Conservation (phyloP, 2,797 vertebrate species). For the Xenentodon cancila region DNA sequence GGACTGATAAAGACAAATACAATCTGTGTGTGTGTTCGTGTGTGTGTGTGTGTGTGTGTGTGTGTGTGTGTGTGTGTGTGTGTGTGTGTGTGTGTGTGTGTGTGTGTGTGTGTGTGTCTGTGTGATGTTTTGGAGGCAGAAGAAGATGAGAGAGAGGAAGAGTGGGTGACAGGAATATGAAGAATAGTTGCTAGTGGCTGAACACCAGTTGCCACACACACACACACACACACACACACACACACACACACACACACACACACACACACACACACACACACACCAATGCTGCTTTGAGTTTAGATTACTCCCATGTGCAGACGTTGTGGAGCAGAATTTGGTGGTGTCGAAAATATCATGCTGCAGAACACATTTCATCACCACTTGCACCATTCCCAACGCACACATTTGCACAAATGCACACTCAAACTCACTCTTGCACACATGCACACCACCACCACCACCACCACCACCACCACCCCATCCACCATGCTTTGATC, state of each 20-base stretch:
- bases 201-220: slow-evolving; percentile 32
- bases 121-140: slow-evolving; percentile 50
- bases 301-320: slow-evolving; percentile 69
- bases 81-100: slow-evolving; percentile 52
- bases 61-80: slow-evolving; percentile 48
- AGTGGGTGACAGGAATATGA: slow-evolving; percentile 72
- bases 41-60: slow-evolving; percentile 34
- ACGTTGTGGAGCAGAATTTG: slow-evolving; percentile 64
- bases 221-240: slow-evolving; percentile 11
- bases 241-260: slow-evolving; percentile 14
- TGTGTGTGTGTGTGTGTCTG: slow-evolving; percentile 37
- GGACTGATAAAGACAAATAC: slow-evolving; percentile 86
- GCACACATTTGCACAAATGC: slow-evolving; percentile 9
- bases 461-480: background rate
- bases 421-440: slow-evolving; percentile 2
- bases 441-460: slow-evolving; percentile 4
- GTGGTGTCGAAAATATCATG: slow-evolving; percentile 75
- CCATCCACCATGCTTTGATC: slow-evolving; percentile 72
- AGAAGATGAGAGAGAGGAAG: slow-evolving; percentile 61
- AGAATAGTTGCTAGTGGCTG: slow-evolving; percentile 56
- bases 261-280: slow-evolving; percentile 12
- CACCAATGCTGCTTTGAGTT: slow-evolving; percentile 58
- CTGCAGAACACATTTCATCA: slow-evolving; percentile 76
- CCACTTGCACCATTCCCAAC: slow-evolving; percentile 50
- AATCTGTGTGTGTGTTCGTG: slow-evolving; percentile 70